phyloP scores from a whole-genome alignment of 2,797 vertebrate genomes.

The Dryobates pubescens region DNA sequence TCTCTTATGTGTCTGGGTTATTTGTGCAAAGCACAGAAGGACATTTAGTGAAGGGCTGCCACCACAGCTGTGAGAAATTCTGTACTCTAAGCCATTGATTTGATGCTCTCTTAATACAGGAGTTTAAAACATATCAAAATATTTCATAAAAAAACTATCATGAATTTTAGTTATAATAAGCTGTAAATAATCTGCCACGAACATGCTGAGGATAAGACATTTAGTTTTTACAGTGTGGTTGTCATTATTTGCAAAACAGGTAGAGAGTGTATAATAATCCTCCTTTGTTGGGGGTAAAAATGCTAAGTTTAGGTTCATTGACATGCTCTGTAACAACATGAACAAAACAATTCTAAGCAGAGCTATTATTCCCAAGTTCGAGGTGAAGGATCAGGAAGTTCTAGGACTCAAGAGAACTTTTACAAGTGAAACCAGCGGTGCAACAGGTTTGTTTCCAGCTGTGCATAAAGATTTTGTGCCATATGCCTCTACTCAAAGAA shows the following conservation, averaged over 20 bases:
- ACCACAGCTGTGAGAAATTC: not conserved
- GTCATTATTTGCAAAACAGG: not conserved
- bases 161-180: not conserved
- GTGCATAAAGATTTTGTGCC: not conserved
- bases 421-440: not conserved
- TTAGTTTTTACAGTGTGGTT: not conserved
- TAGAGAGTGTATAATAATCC: not conserved
- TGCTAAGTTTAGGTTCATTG: not conserved
- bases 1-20: not conserved
- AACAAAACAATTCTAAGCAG: not conserved
- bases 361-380: not conserved
- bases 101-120: not conserved
- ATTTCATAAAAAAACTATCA: not conserved
- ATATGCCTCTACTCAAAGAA: not conserved
- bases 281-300: not conserved
- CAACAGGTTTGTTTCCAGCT: not conserved
- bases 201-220: not conserved
- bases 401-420: not conserved
- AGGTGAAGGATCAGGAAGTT: not conserved
- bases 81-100: not conserved
- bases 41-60: not conserved
- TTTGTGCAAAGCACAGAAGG: not conserved
- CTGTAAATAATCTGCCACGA: not conserved
- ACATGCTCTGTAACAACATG: not conserved
- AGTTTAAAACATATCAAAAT: not conserved